Conservation (phyloP, 2,888 invertebrate species). For the Homarus gammarus region DNA sequence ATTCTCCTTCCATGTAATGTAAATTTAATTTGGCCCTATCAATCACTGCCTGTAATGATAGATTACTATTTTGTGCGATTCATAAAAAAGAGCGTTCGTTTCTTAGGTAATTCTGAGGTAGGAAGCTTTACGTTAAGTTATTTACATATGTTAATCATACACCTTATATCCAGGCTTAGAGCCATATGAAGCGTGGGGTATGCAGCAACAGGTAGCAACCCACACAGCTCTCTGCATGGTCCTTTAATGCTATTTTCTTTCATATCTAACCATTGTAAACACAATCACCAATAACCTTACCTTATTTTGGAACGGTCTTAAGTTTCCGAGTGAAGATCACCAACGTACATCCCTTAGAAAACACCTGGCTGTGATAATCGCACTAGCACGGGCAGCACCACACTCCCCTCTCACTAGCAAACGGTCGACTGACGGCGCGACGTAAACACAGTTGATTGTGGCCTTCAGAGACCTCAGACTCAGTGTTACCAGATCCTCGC, state of each 20-base stretch:
- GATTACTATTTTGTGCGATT: too few relatives aligned
- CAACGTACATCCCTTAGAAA: background rate
- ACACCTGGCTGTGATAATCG: background rate
- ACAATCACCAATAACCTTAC: background rate
- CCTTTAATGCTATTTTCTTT: too few relatives aligned
- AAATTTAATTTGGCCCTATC: too few relatives aligned
- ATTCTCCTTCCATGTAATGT: too few relatives aligned
- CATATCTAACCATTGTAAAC: background rate
- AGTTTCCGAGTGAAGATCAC: background rate
- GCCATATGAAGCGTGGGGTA: background rate
- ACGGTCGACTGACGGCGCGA: background rate
- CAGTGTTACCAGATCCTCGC: background rate
- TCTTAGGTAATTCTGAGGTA: too few relatives aligned
- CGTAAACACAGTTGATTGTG: conserved; percentile 1
- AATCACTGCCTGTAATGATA: too few relatives aligned
- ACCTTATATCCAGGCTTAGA: background rate
- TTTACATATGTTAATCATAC: background rate
- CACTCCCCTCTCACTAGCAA: background rate
- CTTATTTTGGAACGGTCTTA: background rate
- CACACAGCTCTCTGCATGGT: background rate
- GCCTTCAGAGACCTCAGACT: background rate
- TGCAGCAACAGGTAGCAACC: conserved; percentile 10
- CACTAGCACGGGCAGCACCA: background rate
- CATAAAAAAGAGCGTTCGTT: too few relatives aligned
- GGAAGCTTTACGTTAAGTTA: too few relatives aligned